These are phyloP conservation scores for Latrodectus elegans DNA, from an alignment of 2,888 invertebrate species.

Conservation along the genomic window DNA sequence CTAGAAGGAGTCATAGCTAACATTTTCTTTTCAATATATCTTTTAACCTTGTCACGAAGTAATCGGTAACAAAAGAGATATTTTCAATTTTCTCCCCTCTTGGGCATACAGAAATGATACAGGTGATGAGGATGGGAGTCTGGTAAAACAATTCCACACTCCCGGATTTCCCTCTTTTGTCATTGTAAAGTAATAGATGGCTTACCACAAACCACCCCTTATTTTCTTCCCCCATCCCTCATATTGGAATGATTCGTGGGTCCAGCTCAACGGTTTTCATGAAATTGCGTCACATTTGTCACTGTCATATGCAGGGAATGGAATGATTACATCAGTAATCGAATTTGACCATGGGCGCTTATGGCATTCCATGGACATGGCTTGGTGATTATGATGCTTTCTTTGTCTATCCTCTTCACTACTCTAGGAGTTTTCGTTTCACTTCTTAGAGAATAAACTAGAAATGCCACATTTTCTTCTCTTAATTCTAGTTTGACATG, in stretches of 20 bases:
- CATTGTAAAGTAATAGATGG: neutral
- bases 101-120: too few relatives aligned
- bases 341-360: constrained; percentile 50
- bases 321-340: constrained; percentile 53
- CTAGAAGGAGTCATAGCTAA: too few relatives aligned
- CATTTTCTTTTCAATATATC: neutral
- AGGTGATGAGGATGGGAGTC: too few relatives aligned
- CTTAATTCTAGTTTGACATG: too few relatives aligned
- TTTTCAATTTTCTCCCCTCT: constrained; percentile 50
- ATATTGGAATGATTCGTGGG: constrained; percentile 28
- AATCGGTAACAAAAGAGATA: constrained; percentile 42
- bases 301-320: constrained; percentile 46
- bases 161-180: neutral
- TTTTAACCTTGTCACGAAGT: constrained; percentile 16
- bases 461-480: too few relatives aligned
- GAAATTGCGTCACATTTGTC: constrained; percentile 60
- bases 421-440: neutral
- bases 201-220: neutral
- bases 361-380: constrained; percentile 4
- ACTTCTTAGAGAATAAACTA: too few relatives aligned
- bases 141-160: neutral
- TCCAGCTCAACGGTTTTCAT: constrained; percentile 10
- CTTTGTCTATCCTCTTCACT: neutral
- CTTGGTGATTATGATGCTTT: constrained; percentile 29
- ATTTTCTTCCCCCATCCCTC: neutral